These are phyloP conservation scores for Bombus polaris DNA, from an alignment of 1,140 invertebrate species.

Conservation along the genomic window DNA sequence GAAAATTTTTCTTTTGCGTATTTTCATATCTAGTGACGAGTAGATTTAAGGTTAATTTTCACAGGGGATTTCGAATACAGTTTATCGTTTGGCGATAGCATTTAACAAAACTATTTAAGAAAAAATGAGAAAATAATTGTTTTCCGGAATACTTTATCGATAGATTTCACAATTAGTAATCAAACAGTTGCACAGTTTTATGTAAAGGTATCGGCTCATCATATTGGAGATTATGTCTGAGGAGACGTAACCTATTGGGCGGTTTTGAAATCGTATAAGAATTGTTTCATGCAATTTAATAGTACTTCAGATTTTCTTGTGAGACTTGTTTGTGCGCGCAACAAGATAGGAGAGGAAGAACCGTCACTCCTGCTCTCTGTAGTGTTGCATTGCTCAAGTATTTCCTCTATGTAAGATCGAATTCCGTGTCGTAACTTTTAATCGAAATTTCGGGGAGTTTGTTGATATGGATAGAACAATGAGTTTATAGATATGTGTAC, in stretches of 20 bases:
- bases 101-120: neutral
- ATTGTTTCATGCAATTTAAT: neutral
- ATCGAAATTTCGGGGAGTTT: neutral
- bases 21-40: neutral
- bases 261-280: neutral
- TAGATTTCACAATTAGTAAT: neutral
- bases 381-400: neutral
- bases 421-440: neutral
- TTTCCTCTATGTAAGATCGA: neutral
- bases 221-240: neutral
- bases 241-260: neutral
- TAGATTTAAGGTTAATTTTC: neutral
- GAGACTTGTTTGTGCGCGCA: neutral
- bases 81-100: neutral
- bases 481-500: neutral
- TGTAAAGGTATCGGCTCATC: no score
- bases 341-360: neutral
- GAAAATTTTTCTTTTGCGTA: neutral
- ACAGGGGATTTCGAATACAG: neutral
- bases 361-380: neutral
- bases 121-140: neutral
- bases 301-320: neutral
- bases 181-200: neutral
- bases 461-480: neutral
- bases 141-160: neutral